These are phyloP conservation scores for Leptatherina wallacei DNA, from an alignment of 2,797 vertebrate species.

Conservation along the genomic window DNA sequence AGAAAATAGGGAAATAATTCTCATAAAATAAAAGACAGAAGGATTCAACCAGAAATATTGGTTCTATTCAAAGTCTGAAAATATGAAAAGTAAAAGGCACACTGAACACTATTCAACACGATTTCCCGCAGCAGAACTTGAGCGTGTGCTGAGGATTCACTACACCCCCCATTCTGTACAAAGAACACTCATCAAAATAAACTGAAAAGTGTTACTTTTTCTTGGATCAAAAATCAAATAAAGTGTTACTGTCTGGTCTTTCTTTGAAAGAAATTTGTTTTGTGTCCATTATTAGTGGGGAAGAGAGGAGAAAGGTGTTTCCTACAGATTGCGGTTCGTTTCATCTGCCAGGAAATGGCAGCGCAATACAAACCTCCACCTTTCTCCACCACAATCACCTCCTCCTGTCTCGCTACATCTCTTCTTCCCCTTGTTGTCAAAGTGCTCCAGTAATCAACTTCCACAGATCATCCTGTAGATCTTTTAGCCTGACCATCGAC, in stretches of 20 bases:
- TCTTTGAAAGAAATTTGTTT: conserved; percentile 69
- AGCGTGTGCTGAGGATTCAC: conserved; percentile 79
- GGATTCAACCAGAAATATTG: conserved; percentile 60
- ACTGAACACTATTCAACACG: conserved; percentile 88
- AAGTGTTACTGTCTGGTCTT: conserved; percentile 71
- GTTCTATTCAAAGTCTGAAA: conserved; percentile 77
- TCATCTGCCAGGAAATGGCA: conserved; percentile 56
- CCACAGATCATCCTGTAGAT: conserved; percentile 61
- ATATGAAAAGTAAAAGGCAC: conserved; percentile 89
- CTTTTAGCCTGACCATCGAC: conserved; percentile 31
- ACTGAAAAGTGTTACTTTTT: conserved; percentile 71
- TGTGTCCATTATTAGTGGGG: conserved; percentile 69
- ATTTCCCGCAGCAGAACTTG: conserved; percentile 54
- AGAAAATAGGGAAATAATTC: conserved; percentile 38
- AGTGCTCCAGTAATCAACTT: conserved; percentile 80
- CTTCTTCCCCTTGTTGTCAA: conserved; percentile 67
- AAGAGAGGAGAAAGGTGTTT: conserved; percentile 62
- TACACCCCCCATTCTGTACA: conserved; percentile 87
- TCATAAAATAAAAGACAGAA: conserved; percentile 56
- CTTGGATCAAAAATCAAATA: conserved; percentile 61
- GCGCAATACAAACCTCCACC: conserved; percentile 48
- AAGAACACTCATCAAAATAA: conserved; percentile 83
- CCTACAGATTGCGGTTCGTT: conserved; percentile 52
- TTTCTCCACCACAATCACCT: conserved; percentile 31
- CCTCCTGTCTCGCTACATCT: conserved; percentile 69